phyloP scores from a whole-genome alignment of 2,113 vertebrate genomes.

The Microcebus murinus region DNA sequence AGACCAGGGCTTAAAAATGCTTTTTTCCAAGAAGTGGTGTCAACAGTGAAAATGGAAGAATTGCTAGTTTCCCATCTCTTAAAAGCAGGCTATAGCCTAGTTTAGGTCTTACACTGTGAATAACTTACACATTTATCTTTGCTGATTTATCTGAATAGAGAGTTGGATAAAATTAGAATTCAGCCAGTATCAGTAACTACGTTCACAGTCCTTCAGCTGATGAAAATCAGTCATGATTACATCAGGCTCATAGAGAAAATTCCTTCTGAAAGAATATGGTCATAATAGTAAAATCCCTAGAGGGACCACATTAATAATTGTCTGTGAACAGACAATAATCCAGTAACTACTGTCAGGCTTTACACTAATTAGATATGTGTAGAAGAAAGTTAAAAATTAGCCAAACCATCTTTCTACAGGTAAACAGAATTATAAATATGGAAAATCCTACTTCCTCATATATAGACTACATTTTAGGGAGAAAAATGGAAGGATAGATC shows the following conservation, averaged over 20 bases:
- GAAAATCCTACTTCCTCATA: background rate
- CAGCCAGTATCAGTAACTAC: background rate
- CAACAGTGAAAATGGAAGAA: background rate
- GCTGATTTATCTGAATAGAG: background rate
- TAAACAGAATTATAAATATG: constrained; percentile 15
- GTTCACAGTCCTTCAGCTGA: background rate
- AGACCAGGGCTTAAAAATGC: background rate
- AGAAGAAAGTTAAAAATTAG: constrained; percentile 25
- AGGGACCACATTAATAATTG: background rate
- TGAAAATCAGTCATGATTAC: background rate
- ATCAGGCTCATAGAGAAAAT: background rate
- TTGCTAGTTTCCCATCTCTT: background rate
- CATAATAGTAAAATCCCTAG: background rate
- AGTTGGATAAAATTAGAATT: background rate
- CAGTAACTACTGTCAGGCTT: background rate
- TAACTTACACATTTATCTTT: background rate
- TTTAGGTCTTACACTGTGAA: background rate
- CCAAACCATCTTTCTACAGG: background rate
- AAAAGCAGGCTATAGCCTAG: background rate
- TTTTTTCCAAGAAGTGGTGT: constrained; percentile 35
- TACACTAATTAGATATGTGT: background rate
- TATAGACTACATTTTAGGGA: background rate
- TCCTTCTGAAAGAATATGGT: background rate
- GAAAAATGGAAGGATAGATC: background rate
- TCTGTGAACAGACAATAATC: background rate